Evolutionary conservation across 2,888 invertebrate genomes (phyloP).

Genomic region (Bellardia pandia): DNA sequence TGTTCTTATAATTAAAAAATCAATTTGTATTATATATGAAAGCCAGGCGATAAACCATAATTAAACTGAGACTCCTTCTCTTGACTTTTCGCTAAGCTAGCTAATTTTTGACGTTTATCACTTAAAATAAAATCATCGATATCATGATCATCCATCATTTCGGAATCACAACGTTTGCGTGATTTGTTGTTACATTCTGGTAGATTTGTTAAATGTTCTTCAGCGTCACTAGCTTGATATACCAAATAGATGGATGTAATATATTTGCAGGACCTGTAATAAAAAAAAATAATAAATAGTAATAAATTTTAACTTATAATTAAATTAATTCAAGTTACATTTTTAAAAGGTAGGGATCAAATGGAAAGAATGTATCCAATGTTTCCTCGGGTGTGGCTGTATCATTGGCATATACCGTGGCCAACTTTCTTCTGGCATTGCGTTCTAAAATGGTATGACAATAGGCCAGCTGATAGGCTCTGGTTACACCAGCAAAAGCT

Average conservation of each 20-base stretch:
- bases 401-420: constrained; percentile 86
- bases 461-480: constrained; percentile 94
- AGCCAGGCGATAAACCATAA: constrained; percentile 82
- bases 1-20: neutral
- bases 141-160: constrained; percentile 80
- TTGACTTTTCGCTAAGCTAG: constrained; percentile 78
- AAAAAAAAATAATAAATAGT: neutral
- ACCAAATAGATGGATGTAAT: constrained; percentile 85
- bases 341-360: constrained; percentile 93
- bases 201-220: constrained; percentile 74
- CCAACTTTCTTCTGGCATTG: constrained; percentile 88
- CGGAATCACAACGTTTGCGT: constrained; percentile 82
- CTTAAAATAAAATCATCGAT: constrained; percentile 82
- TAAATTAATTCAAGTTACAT: constrained; percentile 73
- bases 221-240: constrained; percentile 84
- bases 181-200: constrained; percentile 41
- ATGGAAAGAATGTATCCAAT: constrained; percentile 92
- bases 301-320: no score
- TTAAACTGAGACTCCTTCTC: constrained; percentile 81
- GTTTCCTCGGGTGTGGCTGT: constrained; percentile 84
- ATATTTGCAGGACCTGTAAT: constrained; percentile 82
- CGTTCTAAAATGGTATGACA: constrained; percentile 95
- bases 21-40: constrained; percentile 76
- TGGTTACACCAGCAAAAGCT: constrained; percentile 92
- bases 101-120: constrained; percentile 81